A percentile compares a stretch with the other conserved stretches of the same genome.
Conservation (phyloP, 2,888 invertebrate species). For the Nasonia oneida region DNA sequence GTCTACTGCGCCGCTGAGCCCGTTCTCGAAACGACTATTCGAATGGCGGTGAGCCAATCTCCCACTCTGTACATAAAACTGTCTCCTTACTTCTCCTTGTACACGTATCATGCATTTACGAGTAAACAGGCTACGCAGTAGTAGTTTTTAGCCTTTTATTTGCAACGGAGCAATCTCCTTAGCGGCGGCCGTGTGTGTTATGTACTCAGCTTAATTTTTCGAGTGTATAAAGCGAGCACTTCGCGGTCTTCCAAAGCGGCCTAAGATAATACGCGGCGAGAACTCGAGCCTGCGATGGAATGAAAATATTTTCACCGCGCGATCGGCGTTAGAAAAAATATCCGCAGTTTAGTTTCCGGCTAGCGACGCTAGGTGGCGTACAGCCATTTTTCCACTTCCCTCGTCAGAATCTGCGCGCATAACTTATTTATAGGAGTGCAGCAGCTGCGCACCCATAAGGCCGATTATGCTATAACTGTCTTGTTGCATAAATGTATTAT, state of each 20-base stretch:
- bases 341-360: too few species aligned
- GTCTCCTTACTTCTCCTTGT: background rate
- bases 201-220: background rate
- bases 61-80: background rate
- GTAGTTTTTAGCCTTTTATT: background rate
- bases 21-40: slow-evolving; percentile 65
- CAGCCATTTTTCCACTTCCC: too few species aligned
- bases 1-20: slow-evolving; percentile 69
- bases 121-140: background rate
- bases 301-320: background rate
- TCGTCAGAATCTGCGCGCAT: too few species aligned
- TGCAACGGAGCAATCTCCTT: too few species aligned
- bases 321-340: too few species aligned
- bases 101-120: background rate
- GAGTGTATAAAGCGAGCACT: background rate
- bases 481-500: too few species aligned
- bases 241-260: background rate
- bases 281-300: background rate
- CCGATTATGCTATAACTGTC: too few species aligned
- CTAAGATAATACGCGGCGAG: background rate
- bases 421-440: too few species aligned
- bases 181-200: too few species aligned
- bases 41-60: slow-evolving; percentile 65
- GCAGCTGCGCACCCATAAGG: too few species aligned
- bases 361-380: background rate